Conservation (phyloP, 2,797 vertebrate species). For the Lepilemur ruficaudatus region DNA sequence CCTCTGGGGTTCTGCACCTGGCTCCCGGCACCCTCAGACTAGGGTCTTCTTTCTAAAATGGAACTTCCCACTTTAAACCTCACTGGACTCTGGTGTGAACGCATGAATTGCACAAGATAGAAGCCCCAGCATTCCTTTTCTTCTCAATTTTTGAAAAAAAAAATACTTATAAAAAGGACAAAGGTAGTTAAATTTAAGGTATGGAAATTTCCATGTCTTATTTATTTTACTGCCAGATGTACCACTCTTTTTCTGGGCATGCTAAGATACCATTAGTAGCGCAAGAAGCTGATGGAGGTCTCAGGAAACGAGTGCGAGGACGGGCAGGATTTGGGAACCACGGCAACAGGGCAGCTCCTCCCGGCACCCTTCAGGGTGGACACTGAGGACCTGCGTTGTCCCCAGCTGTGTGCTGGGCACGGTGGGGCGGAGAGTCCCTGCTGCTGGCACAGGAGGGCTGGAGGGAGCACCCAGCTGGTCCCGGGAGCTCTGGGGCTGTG, state of each 20-base stretch:
- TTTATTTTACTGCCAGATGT: not conserved
- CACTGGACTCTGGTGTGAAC: no score
- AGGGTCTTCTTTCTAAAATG: no score
- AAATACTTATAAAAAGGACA: not conserved
- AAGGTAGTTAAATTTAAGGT: not conserved
- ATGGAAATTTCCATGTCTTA: not conserved
- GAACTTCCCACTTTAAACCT: not conserved
- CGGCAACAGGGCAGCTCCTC: rapidly evolving
- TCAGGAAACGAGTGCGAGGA: rapidly evolving
- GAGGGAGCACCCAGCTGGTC: rapidly evolving
- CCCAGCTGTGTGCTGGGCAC: not conserved
- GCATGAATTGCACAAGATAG: not conserved
- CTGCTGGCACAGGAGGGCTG: not conserved
- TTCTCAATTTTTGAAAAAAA: not conserved
- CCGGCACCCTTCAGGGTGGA: rapidly evolving
- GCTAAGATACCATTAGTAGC: rapidly evolving
- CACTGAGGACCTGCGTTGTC: not conserved
- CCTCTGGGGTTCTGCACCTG: not conserved
- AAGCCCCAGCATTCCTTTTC: not conserved
- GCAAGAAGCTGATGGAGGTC: rapidly evolving
- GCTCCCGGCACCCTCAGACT: no score
- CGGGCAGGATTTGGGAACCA: rapidly evolving
- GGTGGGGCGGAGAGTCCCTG: not conserved
- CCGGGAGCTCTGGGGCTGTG: not conserved
- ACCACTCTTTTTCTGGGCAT: not conserved